These are phyloP conservation scores for Zophobas morio DNA, from an alignment of 1,140 invertebrate genomes.

Conservation along the genomic window DNA sequence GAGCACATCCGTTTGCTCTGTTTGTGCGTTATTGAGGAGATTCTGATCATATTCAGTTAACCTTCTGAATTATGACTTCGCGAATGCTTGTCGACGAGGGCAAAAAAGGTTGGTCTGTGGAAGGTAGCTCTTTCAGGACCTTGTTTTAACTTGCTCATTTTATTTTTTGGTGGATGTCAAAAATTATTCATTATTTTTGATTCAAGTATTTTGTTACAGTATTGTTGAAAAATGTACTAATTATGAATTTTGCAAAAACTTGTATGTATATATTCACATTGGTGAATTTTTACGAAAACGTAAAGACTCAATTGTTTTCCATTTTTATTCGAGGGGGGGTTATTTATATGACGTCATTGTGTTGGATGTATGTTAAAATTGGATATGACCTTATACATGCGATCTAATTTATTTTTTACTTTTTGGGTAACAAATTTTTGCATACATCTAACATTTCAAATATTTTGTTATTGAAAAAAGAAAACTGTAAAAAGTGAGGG, in stretches of 20 bases:
- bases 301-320: conserved; percentile 37
- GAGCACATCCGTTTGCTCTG: too few relatives aligned
- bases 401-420: conserved; percentile 42
- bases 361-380: conserved; percentile 52
- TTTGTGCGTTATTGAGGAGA: not conserved
- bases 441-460: conserved; percentile 47
- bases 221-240: not conserved
- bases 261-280: not conserved
- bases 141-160: not conserved
- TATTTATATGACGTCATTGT: conserved; percentile 48
- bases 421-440: conserved; percentile 54
- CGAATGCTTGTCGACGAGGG: too few relatives aligned
- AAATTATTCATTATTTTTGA: conserved; percentile 37
- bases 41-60: conserved; percentile 20
- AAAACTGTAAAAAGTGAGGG: conserved; percentile 32
- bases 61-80: conserved; percentile 6
- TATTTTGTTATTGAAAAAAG: conserved; percentile 51
- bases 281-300: conserved; percentile 1
- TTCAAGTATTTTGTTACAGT: too few relatives aligned
- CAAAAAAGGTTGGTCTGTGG: not conserved
- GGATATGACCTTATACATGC: conserved; percentile 40
- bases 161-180: conserved; percentile 13
- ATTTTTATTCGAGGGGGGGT: conserved; percentile 51
- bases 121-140: not conserved
- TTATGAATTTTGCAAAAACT: not conserved